Evolutionary conservation across 1,140 invertebrate genomes (phyloP).

Genomic region (Diplogasteroides magnus): DNA sequence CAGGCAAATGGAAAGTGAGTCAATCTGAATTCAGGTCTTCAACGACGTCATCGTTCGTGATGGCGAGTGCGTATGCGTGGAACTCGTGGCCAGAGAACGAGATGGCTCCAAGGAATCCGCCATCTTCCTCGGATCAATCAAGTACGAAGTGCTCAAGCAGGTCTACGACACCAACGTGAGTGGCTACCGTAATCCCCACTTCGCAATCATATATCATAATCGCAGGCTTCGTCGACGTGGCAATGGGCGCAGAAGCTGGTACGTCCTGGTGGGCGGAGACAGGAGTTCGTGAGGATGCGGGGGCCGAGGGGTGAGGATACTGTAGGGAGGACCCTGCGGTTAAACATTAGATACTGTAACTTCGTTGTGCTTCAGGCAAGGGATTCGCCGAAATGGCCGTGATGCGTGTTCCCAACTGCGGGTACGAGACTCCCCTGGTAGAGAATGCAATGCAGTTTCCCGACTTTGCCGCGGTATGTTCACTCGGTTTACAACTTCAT

Average conservation of each 20-base stretch:
- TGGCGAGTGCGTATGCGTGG: conserved; percentile 96
- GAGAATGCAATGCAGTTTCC: conserved; percentile 62
- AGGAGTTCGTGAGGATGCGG: conserved; percentile 95
- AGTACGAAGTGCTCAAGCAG: conserved; percentile 90
- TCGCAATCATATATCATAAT: conserved; percentile 6
- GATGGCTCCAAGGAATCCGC: conserved; percentile 73
- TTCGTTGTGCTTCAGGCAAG: conserved; percentile 29
- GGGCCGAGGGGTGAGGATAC: conserved; percentile 77
- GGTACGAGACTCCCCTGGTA: conserved; percentile 87
- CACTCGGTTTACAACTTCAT: conserved; percentile 6
- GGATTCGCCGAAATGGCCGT: conserved; percentile 97
- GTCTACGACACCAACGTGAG: conserved; percentile 90
- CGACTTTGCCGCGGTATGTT: conserved; percentile 27
- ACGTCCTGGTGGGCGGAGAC: conserved; percentile 71
- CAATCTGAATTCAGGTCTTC: conserved; percentile 79
- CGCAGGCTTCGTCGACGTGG: conserved; percentile 86
- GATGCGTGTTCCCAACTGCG: conserved; percentile 76
- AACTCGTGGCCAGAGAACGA: conserved; percentile 82
- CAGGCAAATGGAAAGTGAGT: no score
- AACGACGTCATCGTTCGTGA: conserved; percentile 85
- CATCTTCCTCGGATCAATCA: conserved; percentile 90
- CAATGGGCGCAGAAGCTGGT: conserved; percentile 90
- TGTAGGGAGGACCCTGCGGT: background rate
- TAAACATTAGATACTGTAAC: background rate
- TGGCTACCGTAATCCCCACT: conserved; percentile 25